Evolutionary conservation across 2,113 vertebrate species (phyloP), one percentile per base, ranked within the genome.

Genomic region (Benitochromis conjunctus): DNA sequence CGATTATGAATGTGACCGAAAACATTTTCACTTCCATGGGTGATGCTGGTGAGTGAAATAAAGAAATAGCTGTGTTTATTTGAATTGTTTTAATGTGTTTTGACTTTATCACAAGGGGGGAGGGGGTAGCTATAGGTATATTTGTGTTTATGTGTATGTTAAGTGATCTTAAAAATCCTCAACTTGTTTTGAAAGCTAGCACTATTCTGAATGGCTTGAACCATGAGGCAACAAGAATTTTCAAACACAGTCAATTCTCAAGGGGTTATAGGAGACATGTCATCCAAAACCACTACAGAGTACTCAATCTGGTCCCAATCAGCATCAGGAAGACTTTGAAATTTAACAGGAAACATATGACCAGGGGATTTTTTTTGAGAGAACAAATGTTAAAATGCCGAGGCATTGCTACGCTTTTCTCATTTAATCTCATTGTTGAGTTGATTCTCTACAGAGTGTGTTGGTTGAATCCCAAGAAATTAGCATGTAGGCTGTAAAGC

Each of bases 21-120:
- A 99, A 98, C 93, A 99, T 99, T 96, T 99, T 99, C 96, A 98
- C 98, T 48, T 99, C 99, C 9, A 99, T 99, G 99, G 99, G 98
- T 0, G 98, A 99, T n/a, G 99, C 99, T 9, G 99, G 99, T 99
- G 87, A 98, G 98, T 81, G 9, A 71, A 34, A 31, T 9, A 38
- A 55, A 1, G 2, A 5, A 83, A 62, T 46, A 64, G 66, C 14
- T 86, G 79, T 60, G 87, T 86, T 74, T 13, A 55, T 54, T 77
- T 36, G 18, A 66, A 62, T 31, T 57, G 14, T 56, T 87, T 48
- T 84, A 6, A 66, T 88, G 43, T 88, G 88, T 92, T 92, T 90
- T 58, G 85, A 85, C 48, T 81, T 60, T 21, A 36, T 51, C 29
- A 41, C 19, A 13, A 12, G 26, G 26, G 26, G 26, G 26, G 3